A percentile compares a stretch with the other conserved stretches of the same genome.
Evolutionary conservation across 1,140 invertebrate genomes (phyloP).

Genomic region (Listronotus bonariensis): DNA sequence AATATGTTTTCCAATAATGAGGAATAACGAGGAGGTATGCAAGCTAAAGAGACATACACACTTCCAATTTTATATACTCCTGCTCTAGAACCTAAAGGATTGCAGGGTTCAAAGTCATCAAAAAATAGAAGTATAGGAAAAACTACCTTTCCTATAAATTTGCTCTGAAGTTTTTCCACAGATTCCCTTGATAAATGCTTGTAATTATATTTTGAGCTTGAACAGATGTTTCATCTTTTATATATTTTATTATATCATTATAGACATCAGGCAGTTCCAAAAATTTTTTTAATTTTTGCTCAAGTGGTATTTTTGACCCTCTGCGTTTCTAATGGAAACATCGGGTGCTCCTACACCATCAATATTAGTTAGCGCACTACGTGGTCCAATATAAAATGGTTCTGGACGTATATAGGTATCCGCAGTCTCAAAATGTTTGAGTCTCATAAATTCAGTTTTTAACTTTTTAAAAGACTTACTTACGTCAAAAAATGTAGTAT

Average conservation of each 20-base stretch:
- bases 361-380: conserved; percentile 7
- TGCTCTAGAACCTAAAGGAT: conserved; percentile 22
- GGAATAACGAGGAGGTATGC: conserved; percentile 5
- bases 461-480: conserved; percentile 4
- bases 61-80: conserved; percentile 20
- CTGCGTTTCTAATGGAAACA: conserved; percentile 6
- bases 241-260: conserved; percentile 12
- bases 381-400: conserved; percentile 14
- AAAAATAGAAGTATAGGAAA: conserved; percentile 19
- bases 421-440: conserved; percentile 13
- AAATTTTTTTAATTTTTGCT: conserved; percentile 15
- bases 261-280: conserved; percentile 25
- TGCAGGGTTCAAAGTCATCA: conserved; percentile 21
- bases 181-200: conserved; percentile 23
- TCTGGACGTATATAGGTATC: conserved; percentile 15
- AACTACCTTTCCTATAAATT: conserved; percentile 12
- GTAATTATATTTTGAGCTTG: neutral
- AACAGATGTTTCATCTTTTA: conserved; percentile 20
- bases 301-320: conserved; percentile 6
- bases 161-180: conserved; percentile 8
- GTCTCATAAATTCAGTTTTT: conserved; percentile 18
- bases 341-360: conserved; percentile 3
- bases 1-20: conserved; percentile 47
- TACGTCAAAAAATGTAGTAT: neutral
- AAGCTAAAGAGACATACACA: conserved; percentile 16